Base-by-base conservation (phyloP, 2,797 vertebrate species). In the Sitta carolinensis region DNA sequence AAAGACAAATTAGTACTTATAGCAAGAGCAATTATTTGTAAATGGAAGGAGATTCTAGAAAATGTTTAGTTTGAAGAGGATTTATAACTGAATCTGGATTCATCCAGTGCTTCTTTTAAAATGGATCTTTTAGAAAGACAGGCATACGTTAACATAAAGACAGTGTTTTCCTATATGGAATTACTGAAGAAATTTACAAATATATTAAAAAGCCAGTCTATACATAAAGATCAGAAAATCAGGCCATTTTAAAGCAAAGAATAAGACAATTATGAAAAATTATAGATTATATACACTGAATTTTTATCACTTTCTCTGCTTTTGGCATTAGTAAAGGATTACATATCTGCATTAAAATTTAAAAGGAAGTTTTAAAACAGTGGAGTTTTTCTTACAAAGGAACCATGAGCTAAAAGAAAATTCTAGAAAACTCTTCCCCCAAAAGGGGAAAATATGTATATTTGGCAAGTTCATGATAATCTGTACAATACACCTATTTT, bases 31-130 rank as follows among this genome's bases (percentile, higher is more conserved):
- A 50, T 36, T 48, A 59, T 43, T 73, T 76, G 15, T 59, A 73
- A 87, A 62, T n/a, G 11, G 34, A 84, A 91, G 32, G 16, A 74
- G 7, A 52, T 63, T 66, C 55, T 38, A 68, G 45, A 68, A 84
- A 75, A 59, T 5, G 5, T 58, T 93, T 40, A 20, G 5, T 54
- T 45, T 91, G 40, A 84, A 89, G n/a, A 48, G 42, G 73, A 86
- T 81, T 80, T 93, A n/a, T 23, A 79, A 62, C 64, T 36, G n/a
- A 69, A 51, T 62, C 26, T 29, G 34, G 45, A 86, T 93, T 75
- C 32, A 75, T 22, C 54, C 64, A 70, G 68, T 0, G 0, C 12
- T 85, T 68, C 34, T 83, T 73, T 57, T 74, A 50, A 89, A 94
- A 84, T 16, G 13, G 48, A 81, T 55, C 22, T 73, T 84, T 66